Percentiles rank a stretch among this genome's conserved stretches.
phyloP scores from a whole-genome alignment of 1,140 invertebrate genomes.

The Heliconius melpomene region DNA sequence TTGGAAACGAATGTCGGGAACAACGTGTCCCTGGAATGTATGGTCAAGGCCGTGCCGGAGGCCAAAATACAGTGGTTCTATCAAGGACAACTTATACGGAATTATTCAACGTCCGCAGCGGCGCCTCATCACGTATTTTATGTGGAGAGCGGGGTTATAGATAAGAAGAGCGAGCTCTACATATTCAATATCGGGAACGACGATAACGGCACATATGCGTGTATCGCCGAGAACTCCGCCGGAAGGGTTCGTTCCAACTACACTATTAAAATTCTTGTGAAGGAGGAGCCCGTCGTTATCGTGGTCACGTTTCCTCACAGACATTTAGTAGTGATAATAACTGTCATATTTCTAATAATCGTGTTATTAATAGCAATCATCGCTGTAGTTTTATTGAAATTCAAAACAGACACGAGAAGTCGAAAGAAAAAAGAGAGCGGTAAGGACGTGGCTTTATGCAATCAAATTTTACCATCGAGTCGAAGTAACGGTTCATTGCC shows the following conservation, averaged over 20 bases:
- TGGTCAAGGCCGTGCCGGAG: constrained; percentile 89
- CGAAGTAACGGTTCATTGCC: constrained; percentile 67
- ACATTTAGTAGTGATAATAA: constrained; percentile 85
- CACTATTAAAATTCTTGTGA: constrained; percentile 87
- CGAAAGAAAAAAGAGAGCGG: constrained; percentile 82
- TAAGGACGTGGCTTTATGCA: constrained; percentile 74
- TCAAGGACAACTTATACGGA: constrained; percentile 88
- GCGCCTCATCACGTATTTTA: constrained; percentile 86
- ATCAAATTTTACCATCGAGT: constrained; percentile 73
- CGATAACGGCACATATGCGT: constrained; percentile 91
- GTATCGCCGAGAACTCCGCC: constrained; percentile 90
- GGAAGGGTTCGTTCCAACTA: constrained; percentile 89
- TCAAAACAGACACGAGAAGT: constrained; percentile 82
- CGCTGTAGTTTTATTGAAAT: constrained; percentile 83
- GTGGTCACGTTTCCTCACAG: constrained; percentile 85
- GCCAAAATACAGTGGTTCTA: constrained; percentile 91
- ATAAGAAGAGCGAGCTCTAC: constrained; percentile 88
- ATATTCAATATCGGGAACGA: constrained; percentile 88
- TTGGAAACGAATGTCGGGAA: constrained; percentile 89
- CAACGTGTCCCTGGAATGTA: constrained; percentile 89
- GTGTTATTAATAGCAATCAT: constrained; percentile 83
- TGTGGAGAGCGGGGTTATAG: constrained; percentile 85
- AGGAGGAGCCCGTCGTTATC: constrained; percentile 85
- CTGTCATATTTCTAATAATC: constrained; percentile 82
- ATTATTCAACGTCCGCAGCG: constrained; percentile 84